Evolutionary conservation across 2,888 invertebrate species (phyloP).

Genomic region (Meteorus colon): DNA sequence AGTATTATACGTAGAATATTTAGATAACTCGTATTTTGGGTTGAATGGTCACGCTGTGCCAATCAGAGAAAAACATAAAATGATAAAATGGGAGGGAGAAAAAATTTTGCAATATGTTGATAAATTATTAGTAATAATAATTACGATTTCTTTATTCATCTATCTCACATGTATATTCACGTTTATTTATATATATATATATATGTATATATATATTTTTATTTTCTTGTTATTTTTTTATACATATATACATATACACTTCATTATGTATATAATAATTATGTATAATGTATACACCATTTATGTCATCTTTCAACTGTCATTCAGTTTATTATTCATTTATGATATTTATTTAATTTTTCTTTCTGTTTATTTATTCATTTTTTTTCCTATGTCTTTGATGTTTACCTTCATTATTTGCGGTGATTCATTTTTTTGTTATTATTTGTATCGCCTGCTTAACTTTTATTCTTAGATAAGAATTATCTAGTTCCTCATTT

Average conservation of each 20-base stretch:
- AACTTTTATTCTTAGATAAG: neutral
- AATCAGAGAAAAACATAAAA: neutral
- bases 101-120: neutral
- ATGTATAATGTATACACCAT: slow-evolving; percentile 66
- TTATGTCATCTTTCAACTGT: slow-evolving; percentile 51
- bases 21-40: neutral
- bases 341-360: slow-evolving; percentile 20
- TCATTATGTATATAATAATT: slow-evolving; percentile 55
- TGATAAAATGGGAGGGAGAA: too few relatives aligned
- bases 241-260: slow-evolving; percentile 54
- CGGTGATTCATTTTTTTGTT: neutral
- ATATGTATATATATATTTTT: slow-evolving; percentile 52
- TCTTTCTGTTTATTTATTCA: slow-evolving; percentile 32
- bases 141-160: slow-evolving; percentile 65
- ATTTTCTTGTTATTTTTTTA: slow-evolving; percentile 49
- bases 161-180: slow-evolving; percentile 65
- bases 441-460: slow-evolving; percentile 29
- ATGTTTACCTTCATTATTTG: slow-evolving; percentile 46
- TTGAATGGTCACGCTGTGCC: neutral
- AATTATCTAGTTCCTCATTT: neutral
- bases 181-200: slow-evolving; percentile 54
- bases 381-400: slow-evolving; percentile 35
- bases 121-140: slow-evolving; percentile 56
- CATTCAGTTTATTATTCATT: slow-evolving; percentile 51
- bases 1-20: neutral